Percentiles rank a stretch among this genome's conserved stretches.
Conservation (phyloP, 2,797 vertebrate genomes). For the Sebastes variabilis region DNA sequence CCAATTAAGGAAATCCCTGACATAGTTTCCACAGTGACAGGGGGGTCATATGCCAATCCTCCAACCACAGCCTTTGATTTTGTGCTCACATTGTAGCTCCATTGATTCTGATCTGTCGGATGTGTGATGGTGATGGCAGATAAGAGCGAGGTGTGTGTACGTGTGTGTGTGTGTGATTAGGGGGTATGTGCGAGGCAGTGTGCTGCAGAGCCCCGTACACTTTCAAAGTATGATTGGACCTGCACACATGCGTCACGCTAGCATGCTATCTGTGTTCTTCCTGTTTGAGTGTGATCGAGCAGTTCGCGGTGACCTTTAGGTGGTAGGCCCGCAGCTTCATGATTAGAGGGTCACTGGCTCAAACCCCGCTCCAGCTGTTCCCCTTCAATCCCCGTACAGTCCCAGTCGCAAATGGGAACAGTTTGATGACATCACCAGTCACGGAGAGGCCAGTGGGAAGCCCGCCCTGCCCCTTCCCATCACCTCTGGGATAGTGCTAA, state of each 20-base stretch:
- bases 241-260: constrained; percentile 24
- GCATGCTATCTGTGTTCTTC: constrained; percentile 40
- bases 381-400: constrained; percentile 45
- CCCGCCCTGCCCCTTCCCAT: constrained; percentile 58
- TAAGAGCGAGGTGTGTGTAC: constrained; percentile 42
- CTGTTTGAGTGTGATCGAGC: constrained; percentile 56
- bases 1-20: constrained; percentile 66
- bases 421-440: constrained; percentile 78
- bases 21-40: constrained; percentile 71
- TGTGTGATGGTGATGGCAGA: constrained; percentile 55
- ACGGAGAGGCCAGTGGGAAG: constrained; percentile 67
- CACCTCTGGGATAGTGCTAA: constrained; percentile 78
- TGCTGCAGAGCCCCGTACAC: constrained; percentile 2
- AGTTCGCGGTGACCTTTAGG: constrained; percentile 61
- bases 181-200: neutral
- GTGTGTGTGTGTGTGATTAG: constrained; percentile 26
- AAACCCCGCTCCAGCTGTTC: constrained; percentile 69
- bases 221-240: constrained; percentile 34
- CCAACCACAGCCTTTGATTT: constrained; percentile 46
- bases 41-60: constrained; percentile 59
- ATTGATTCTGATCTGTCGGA: constrained; percentile 66
- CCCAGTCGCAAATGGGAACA: constrained; percentile 59
- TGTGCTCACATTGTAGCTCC: constrained; percentile 61
- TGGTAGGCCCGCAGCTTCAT: constrained; percentile 61
- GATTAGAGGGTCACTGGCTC: constrained; percentile 74